A percentile compares a stretch with the other conserved stretches of the same genome.
Evolutionary conservation across 1,140 invertebrate genomes (phyloP).

Genomic region (Panagrolaimus sp.): DNA sequence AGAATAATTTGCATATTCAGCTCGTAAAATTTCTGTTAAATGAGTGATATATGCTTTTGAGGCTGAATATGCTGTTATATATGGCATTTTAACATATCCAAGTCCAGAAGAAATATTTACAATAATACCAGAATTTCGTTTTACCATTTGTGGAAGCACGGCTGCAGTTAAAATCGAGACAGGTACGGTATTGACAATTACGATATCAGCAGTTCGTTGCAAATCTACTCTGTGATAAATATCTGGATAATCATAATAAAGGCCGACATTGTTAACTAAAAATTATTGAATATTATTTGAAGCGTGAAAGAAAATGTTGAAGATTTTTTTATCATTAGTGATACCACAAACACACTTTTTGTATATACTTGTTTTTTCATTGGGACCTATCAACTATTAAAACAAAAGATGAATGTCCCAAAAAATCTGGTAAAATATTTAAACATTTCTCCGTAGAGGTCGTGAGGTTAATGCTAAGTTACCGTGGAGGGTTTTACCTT

Average conservation of each 20-base stretch:
- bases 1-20: constrained; percentile 41
- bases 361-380: too few species aligned
- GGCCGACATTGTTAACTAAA: constrained; percentile 12
- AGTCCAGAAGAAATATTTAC: constrained; percentile 2
- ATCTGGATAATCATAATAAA: constrained; percentile 4
- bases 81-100: neutral
- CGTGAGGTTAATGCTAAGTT: too few species aligned
- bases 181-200: neutral
- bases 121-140: neutral
- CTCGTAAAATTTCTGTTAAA: constrained; percentile 37
- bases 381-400: too few species aligned
- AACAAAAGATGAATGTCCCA: too few species aligned
- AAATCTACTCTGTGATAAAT: neutral
- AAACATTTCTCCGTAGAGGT: too few species aligned
- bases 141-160: neutral
- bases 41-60: constrained; percentile 30
- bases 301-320: too few species aligned
- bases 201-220: neutral
- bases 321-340: too few species aligned
- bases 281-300: too few species aligned
- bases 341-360: too few species aligned
- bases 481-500: too few species aligned
- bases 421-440: too few species aligned
- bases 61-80: neutral
- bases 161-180: neutral